Percentiles rank a stretch among this genome's conserved stretches.
Evolutionary conservation across 2,113 vertebrate species (phyloP).

Genomic region (Rissa tridactyla): DNA sequence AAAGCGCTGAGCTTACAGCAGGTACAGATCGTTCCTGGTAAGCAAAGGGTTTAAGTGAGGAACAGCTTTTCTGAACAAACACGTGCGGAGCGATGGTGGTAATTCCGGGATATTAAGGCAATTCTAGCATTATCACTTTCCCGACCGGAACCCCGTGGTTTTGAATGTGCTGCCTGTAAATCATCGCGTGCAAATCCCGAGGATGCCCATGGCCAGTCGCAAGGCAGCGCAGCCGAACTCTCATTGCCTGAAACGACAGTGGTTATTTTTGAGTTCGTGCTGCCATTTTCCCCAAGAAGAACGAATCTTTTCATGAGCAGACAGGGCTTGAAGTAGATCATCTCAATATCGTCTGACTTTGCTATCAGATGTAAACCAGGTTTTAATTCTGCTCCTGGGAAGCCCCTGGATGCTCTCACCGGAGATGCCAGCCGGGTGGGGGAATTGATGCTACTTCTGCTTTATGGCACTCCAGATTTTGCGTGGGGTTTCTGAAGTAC

Average conservation of each 20-base stretch:
- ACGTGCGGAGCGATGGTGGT: not conserved
- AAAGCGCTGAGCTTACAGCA: not conserved
- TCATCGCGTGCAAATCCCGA: not conserved
- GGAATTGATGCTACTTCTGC: not conserved
- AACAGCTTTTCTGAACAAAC: not conserved
- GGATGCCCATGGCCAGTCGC: not conserved
- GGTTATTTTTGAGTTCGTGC: rapidly evolving
- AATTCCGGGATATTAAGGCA: not conserved
- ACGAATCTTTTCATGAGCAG: not conserved
- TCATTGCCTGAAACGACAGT: rapidly evolving
- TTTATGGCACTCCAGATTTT: not conserved
- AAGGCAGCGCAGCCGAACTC: not conserved
- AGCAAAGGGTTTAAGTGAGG: not conserved
- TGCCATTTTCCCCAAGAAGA: not conserved
- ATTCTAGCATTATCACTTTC: not conserved
- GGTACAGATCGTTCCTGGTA: not conserved
- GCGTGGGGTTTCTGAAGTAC: not conserved
- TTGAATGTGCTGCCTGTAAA: not conserved
- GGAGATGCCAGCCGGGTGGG: not conserved
- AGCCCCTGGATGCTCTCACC: not conserved
- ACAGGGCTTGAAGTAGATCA: not conserved
- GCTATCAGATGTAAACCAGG: not conserved
- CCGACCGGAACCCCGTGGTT: not conserved
- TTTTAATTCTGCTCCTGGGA: not conserved
- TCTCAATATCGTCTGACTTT: not conserved